Percentiles rank a stretch among this genome's conserved stretches.
These are phyloP conservation scores for Catharus bicknelli DNA, from an alignment of 2,113 vertebrate species.

Conservation along the genomic window DNA sequence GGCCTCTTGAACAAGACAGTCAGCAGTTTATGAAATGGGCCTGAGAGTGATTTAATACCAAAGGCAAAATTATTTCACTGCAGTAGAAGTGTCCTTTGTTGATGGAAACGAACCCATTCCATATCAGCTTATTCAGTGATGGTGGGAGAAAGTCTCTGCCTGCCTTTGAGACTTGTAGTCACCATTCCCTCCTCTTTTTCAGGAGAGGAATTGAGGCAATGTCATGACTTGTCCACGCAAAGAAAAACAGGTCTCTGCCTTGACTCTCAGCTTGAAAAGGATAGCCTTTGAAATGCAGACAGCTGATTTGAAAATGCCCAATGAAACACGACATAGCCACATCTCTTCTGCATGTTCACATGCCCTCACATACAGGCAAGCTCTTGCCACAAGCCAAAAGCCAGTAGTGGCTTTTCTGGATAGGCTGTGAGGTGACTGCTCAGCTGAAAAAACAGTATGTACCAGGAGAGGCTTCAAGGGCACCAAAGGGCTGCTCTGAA, in stretches of 20 bases:
- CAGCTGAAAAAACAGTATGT: background rate
- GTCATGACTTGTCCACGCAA: background rate
- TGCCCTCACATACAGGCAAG: background rate
- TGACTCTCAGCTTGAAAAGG: background rate
- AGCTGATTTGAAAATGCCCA: background rate
- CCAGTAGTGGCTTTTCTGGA: background rate
- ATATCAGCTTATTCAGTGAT: background rate
- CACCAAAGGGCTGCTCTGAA: background rate
- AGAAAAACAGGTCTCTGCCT: background rate
- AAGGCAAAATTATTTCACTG: background rate
- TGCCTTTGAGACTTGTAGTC: background rate
- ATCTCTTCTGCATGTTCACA: background rate
- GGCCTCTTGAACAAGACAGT: background rate
- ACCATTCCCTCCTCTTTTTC: background rate
- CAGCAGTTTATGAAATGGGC: background rate
- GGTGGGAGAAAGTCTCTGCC: background rate
- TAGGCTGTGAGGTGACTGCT: background rate
- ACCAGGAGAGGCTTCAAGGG: background rate
- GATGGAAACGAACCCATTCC: background rate
- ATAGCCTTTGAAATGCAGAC: background rate
- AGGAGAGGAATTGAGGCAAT: background rate
- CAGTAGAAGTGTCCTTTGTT: background rate
- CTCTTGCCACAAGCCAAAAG: background rate
- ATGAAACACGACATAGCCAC: background rate
- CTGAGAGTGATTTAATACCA: background rate